A percentile compares a stretch with the other conserved stretches of the same genome.
phyloP scores from a whole-genome alignment of 2,113 vertebrate genomes.

The Lethenteron camtschaticum region DNA sequence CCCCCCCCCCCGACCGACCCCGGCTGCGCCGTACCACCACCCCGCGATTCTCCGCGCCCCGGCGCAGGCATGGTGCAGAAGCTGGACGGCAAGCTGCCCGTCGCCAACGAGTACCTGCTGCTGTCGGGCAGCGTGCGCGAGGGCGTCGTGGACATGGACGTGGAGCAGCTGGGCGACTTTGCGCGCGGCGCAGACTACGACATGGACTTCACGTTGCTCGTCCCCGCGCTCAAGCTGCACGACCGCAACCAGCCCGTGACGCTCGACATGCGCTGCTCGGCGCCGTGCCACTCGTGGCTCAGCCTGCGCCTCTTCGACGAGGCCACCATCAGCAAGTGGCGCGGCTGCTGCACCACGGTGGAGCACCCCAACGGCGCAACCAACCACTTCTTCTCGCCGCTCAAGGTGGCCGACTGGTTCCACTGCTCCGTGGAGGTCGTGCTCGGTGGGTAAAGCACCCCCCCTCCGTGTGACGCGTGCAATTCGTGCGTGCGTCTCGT shows the following conservation, averaged over 20 bases:
- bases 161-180: slow-evolving; percentile 63
- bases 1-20: no score
- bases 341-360: slow-evolving; percentile 74
- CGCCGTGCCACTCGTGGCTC: slow-evolving; percentile 84
- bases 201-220: slow-evolving; percentile 92
- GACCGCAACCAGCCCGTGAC: slow-evolving; percentile 95
- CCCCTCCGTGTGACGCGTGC: no score
- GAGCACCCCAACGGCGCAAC: slow-evolving; percentile 63
- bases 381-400: slow-evolving; percentile 89
- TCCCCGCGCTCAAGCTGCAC: slow-evolving; percentile 78
- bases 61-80: slow-evolving; percentile 85
- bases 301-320: slow-evolving; percentile 84
- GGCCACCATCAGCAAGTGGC: slow-evolving; percentile 74
- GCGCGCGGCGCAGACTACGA: slow-evolving; percentile 79
- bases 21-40: no score
- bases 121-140: slow-evolving; percentile 77
- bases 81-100: slow-evolving; percentile 85
- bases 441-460: slow-evolving; percentile 17
- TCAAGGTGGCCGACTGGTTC: slow-evolving; percentile 87
- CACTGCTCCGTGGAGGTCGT: slow-evolving; percentile 62
- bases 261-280: slow-evolving; percentile 81
- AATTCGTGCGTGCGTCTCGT: no score
- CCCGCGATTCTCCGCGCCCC: no score
- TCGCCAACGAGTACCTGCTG: slow-evolving; percentile 83
- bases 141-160: slow-evolving; percentile 81